Evolutionary conservation across 2,888 invertebrate genomes (phyloP).

Genomic region (Orthosia incerta): DNA sequence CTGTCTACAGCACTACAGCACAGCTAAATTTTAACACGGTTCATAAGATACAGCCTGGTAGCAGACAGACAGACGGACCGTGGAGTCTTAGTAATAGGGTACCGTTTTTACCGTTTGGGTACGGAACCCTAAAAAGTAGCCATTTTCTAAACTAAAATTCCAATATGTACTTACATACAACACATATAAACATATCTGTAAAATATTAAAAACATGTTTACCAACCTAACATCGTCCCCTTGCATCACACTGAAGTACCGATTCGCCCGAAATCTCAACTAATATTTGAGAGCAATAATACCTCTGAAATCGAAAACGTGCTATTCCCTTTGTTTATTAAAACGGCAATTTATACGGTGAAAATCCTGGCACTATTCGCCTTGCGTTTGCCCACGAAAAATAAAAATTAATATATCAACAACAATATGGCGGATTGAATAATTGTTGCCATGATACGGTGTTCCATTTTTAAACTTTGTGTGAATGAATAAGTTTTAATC

Average conservation of each 20-base stretch:
- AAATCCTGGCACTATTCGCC: conserved; percentile 29
- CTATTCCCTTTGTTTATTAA: conserved; percentile 54
- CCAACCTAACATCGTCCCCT: background rate
- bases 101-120: no score
- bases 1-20: no score
- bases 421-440: conserved; percentile 15
- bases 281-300: conserved; percentile 53
- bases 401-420: conserved; percentile 26
- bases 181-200: no score
- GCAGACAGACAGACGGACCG: no score
- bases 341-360: conserved; percentile 37
- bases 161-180: no score
- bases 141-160: no score
- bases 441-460: conserved; percentile 4
- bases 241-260: conserved; percentile 9
- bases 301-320: conserved; percentile 57
- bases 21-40: no score
- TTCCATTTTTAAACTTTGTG: conserved; percentile 10
- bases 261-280: conserved; percentile 47
- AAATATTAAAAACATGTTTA: conserved; percentile 32
- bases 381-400: conserved; percentile 22
- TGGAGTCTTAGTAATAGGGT: no score
- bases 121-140: rapidly evolving
- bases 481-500: conserved; percentile 3
- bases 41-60: no score